phyloP scores from a whole-genome alignment of 2,797 vertebrate genomes.

The Pteropus rufus region DNA sequence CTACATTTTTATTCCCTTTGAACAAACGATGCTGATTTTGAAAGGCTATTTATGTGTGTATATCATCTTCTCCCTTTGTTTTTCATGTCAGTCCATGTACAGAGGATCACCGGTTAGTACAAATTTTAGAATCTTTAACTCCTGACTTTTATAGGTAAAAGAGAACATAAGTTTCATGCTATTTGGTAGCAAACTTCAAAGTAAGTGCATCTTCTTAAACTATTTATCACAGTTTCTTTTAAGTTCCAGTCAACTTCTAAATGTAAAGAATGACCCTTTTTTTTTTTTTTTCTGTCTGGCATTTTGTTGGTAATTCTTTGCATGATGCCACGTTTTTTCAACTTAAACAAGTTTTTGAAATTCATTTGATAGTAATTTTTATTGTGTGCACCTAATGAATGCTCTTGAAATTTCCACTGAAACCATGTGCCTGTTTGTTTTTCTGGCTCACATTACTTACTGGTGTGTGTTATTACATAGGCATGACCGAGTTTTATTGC shows the following conservation, averaged over 20 bases:
- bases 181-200: slow-evolving; percentile 60
- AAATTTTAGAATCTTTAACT: slow-evolving; percentile 71
- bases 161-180: slow-evolving; percentile 65
- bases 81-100: slow-evolving; percentile 93
- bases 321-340: slow-evolving; percentile 53
- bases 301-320: slow-evolving; percentile 51
- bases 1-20: slow-evolving; percentile 6
- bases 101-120: slow-evolving; percentile 99
- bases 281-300: neutral
- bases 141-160: slow-evolving; percentile 68
- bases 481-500: neutral
- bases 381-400: neutral
- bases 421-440: neutral
- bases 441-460: neutral
- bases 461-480: neutral
- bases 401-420: neutral
- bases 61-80: slow-evolving; percentile 83
- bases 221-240: neutral
- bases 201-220: slow-evolving; percentile 62
- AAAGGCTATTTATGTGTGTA: neutral
- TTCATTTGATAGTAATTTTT: neutral
- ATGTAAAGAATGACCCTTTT: slow-evolving; percentile 1
- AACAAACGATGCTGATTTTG: neutral
- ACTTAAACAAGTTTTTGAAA: neutral
- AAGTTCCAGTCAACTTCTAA: neutral